A percentile compares a stretch with the other conserved stretches of the same genome.
Evolutionary conservation across 2,888 invertebrate genomes (phyloP).

Genomic region (Chelonus formosanus): DNA sequence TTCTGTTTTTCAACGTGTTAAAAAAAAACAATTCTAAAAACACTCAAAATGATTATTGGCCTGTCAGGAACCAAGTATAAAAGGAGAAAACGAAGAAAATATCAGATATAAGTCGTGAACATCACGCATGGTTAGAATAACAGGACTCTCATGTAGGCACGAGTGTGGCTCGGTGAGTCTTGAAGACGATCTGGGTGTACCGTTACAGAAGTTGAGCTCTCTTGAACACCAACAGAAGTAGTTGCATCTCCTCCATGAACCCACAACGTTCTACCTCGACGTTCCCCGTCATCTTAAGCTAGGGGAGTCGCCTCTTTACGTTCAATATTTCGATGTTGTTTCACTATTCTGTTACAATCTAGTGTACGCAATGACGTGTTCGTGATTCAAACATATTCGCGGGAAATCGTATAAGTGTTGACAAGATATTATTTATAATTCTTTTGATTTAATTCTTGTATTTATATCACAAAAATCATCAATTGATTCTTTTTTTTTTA

Average conservation of each 20-base stretch:
- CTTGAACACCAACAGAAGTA: constrained; percentile 33
- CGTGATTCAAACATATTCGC: constrained; percentile 28
- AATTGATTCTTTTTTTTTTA: not conserved
- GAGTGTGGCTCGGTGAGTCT: constrained; percentile 33
- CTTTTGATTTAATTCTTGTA: not conserved
- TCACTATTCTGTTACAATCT: constrained; percentile 18
- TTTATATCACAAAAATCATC: not conserved
- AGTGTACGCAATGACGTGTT: constrained; percentile 30
- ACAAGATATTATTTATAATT: no score
- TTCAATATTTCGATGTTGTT: not conserved
- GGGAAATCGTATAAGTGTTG: not conserved
- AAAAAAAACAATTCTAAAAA: not conserved
- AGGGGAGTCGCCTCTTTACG: constrained; percentile 17
- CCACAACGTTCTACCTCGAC: constrained; percentile 27
- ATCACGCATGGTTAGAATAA: constrained; percentile 55
- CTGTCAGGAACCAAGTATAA: not conserved
- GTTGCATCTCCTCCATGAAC: constrained; percentile 42
- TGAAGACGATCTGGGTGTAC: constrained; percentile 53
- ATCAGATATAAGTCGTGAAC: constrained; percentile 31
- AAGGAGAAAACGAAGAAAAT: not conserved
- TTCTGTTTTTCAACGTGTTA: not conserved
- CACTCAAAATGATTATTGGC: not conserved
- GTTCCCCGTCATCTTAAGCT: constrained; percentile 8
- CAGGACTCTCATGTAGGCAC: constrained; percentile 54
- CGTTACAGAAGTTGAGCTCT: constrained; percentile 50